Base-by-base conservation (phyloP, 1,140 invertebrate genomes). In the Musca domestica region DNA sequence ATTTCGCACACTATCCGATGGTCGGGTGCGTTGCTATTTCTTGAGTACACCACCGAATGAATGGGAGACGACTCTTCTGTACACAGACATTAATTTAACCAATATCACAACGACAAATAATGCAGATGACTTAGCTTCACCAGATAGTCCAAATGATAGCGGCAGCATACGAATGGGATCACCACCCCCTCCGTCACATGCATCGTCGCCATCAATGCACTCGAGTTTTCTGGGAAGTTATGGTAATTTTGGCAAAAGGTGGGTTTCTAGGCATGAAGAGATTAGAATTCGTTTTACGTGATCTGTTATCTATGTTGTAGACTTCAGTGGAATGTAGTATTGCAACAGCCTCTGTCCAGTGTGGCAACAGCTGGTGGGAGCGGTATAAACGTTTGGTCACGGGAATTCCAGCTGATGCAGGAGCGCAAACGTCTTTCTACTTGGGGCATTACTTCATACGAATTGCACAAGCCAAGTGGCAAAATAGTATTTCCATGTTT, bases 371-470 rank as follows among this genome's bases (percentile, higher is more conserved):
- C 75, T 2, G 72, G 56, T 1, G 68, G 70, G 9, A 52, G 70
- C 20, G 61, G 69, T 9, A 71, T 71, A 19, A 88, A 85, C 72
- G 86, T 87, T 66, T 86, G 88, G 22, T 92, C 92, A 0, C 84
- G 90, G 69, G 95, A 98, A 82, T 95, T 96, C 78, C 94, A 95
- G 78, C 80, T 98, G 54, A 83, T 96, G 65, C 91, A 92, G 84
- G 96, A 98, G 80, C 85, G 96, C 64, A 96, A 96, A 83, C 84
- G 95, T 71, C 86, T 96, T 10, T 89, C 93, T 0, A 92, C 92
- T 1, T 96, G 93, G 89, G 96, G 96, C 19, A 96, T 98, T 56
- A 96, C 94, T 2, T 93, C 93, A 12, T 98, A 96, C 77, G 94
- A 98, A 77, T 84, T 96, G 51, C 92, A 96, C 76, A 85, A 87